Evolutionary conservation across 2,888 invertebrate species (phyloP), one percentile per base, ranked within the genome.

Genomic region (Neoitamus cyanurus): DNA sequence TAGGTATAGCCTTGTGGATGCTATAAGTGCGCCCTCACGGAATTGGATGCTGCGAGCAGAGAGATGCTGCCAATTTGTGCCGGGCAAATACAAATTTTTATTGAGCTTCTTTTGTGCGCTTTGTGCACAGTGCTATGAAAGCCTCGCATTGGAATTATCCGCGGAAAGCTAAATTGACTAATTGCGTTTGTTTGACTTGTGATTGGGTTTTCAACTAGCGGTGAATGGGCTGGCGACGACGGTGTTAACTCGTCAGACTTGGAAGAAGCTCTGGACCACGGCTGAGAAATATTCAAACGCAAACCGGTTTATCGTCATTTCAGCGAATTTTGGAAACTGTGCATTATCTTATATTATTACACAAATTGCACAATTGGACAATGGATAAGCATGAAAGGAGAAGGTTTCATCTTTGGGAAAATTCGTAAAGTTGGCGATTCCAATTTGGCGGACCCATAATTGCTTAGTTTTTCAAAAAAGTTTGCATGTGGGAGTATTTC

Each of bases 151-250:
- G 73, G 83, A 83, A 83, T 83, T 82, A 85, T 85, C 84, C 75
- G 83, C 48, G 58, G 85, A 84, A 85, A 82, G 85, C 85, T 85
- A 85, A 85, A 85, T 84, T 85, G 85, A 85, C 85, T 85, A 85
- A 85, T 85, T 85, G 85, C 85, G 82, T 84, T 84, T 85, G 84
- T 75, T 84, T 68, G 68, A 68, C 73, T 84, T 85, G 85, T 85
- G 84, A 85, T 84, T 84, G 85, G 69, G 77, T 85, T 84, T 82
- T 82, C 84, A 5, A 84, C 84, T 72, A 80, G 82, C 25, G 37
- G 42, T 68, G 70, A 31, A 46, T 34, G 72, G 75, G 34, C 75
- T 11, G 73, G 4, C 48, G 48, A 3, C 4, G 48, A 15, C 48
- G 15, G 48, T 7, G 7, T 3, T 4, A 48, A 15, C 7, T 4